Evolutionary conservation across 2,888 invertebrate genomes (phyloP), one percentile per base, ranked within the genome.

Genomic region (Chirona hameri): DNA sequence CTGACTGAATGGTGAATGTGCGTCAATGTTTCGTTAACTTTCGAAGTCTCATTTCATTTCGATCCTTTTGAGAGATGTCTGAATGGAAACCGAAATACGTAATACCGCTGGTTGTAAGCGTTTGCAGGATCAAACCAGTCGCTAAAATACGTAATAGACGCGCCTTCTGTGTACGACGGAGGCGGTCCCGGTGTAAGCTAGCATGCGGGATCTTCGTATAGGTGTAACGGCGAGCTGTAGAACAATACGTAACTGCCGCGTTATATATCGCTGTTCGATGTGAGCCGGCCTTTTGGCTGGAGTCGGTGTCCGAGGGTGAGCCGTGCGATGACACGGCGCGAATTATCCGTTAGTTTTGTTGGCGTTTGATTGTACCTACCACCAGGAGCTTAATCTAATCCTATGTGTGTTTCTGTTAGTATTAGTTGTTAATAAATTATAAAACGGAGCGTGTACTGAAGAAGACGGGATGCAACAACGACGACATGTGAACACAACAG

Each of bases 381-480:
- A 46, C 76, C 76, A 39, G 76, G 76, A 76, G 76, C 76, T 76
- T 76, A 76, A 39, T 76, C 76, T 76, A 76, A 76, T 76, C 39
- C 76, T 76, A 76, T 46, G 46, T 76, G 76, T 76, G 76, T 76
- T 76, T 76, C 76, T 76, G 76, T 76, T 76, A 76, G 76, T n/a
- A 76, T 76, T 76, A 76, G 76, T 76, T 76, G 76, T 76, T 76
- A 76, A 76, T 76, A 76, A 76, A 76, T 76, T 1, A 46, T 18
- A 39, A 76, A 76, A 76, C 15, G 72, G 31, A 31, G 10, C 72
- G 69, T 27, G 10, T 69, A 27, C 15, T 27, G n/a, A 69, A 69
- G 12, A 69, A 29, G 27, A 27, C 69, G 69, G 1, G 14, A 27
- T 7, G 27, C 69, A 27, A 27, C 27, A 27, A 27, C 29, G 27